These are phyloP conservation scores for Trichopoda pennipes DNA, from an alignment of 2,888 invertebrate genomes.

Conservation along the genomic window DNA sequence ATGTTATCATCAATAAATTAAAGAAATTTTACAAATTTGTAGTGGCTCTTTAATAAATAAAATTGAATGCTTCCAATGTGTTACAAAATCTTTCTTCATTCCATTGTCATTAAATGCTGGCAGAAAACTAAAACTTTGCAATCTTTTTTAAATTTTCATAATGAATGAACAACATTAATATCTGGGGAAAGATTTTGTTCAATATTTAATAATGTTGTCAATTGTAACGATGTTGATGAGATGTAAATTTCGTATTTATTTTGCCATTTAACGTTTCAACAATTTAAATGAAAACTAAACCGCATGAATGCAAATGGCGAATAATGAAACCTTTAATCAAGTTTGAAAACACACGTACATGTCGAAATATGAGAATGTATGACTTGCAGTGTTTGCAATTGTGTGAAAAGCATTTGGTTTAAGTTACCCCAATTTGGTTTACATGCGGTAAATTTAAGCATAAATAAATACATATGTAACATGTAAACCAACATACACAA, in stretches of 20 bases:
- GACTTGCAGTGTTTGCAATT: not conserved
- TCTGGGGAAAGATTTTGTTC: too few relatives aligned
- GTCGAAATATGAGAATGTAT: not conserved
- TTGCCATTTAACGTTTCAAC: slow-evolving; percentile 29
- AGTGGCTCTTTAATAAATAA: too few relatives aligned
- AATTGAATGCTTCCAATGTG: too few relatives aligned
- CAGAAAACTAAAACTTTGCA: too few relatives aligned
- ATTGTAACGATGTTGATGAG: slow-evolving; percentile 5
- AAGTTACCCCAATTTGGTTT: not conserved
- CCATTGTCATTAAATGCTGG: too few relatives aligned
- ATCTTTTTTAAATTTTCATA: too few relatives aligned
- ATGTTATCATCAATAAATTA: too few relatives aligned
- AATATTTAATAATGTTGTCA: not conserved
- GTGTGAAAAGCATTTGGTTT: too few relatives aligned
- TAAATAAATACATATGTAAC: slow-evolving; percentile 1
- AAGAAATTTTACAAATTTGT: too few relatives aligned
- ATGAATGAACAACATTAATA: too few relatives aligned
- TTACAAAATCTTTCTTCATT: too few relatives aligned
- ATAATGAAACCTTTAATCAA: slow-evolving; percentile 47
- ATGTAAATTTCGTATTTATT: slow-evolving; percentile 33
- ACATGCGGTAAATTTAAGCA: not conserved
- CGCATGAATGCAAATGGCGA: slow-evolving; percentile 30
- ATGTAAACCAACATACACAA: not conserved
- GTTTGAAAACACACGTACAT: slow-evolving; percentile 31
- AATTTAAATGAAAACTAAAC: slow-evolving; percentile 43